A percentile compares a stretch with the other conserved stretches of the same genome.
phyloP scores from a whole-genome alignment of 2,888 invertebrate species.

The Netelia melanura region DNA sequence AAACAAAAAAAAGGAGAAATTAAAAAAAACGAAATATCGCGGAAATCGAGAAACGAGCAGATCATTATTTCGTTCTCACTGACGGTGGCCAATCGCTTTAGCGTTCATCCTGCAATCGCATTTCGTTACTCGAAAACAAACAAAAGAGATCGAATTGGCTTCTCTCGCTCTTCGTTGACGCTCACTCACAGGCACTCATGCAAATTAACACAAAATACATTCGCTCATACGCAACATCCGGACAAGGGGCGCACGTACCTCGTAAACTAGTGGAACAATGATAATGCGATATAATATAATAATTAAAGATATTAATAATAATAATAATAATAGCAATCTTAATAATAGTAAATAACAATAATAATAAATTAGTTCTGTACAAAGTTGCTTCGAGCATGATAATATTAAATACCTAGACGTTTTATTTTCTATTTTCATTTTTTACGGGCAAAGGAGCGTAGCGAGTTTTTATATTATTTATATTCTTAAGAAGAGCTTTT shows the following conservation, averaged over 20 bases:
- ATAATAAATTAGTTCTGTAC: conserved; percentile 85
- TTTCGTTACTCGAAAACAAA: conserved; percentile 56
- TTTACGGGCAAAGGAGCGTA: not conserved
- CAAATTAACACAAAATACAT: conserved; percentile 36
- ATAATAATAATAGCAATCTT: conserved; percentile 77
- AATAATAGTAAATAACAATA: conserved; percentile 83
- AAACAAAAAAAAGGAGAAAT: not conserved
- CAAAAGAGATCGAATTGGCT: conserved; percentile 44
- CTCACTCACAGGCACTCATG: conserved; percentile 45
- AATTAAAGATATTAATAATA: conserved; percentile 76
- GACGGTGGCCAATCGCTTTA: not conserved
- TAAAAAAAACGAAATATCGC: not conserved
- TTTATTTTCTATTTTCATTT: conserved; percentile 31
- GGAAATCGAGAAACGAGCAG: not conserved
- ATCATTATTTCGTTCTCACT: conserved; percentile 5
- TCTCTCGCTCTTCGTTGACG: conserved; percentile 48
- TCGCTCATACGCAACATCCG: conserved; percentile 31
- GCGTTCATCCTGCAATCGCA: conserved; percentile 11
- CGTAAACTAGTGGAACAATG: conserved; percentile 79
- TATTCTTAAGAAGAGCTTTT: not conserved
- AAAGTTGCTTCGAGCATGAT: conserved; percentile 82
- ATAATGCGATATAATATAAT: conserved; percentile 80
- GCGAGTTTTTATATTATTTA: too few relatives aligned
- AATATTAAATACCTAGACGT: conserved; percentile 76
- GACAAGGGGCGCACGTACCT: conserved; percentile 44